Percentiles rank a stretch among this genome's conserved stretches.
These are phyloP conservation scores for Oceanites oceanicus DNA, from an alignment of 2,113 vertebrate species.

Conservation along the genomic window DNA sequence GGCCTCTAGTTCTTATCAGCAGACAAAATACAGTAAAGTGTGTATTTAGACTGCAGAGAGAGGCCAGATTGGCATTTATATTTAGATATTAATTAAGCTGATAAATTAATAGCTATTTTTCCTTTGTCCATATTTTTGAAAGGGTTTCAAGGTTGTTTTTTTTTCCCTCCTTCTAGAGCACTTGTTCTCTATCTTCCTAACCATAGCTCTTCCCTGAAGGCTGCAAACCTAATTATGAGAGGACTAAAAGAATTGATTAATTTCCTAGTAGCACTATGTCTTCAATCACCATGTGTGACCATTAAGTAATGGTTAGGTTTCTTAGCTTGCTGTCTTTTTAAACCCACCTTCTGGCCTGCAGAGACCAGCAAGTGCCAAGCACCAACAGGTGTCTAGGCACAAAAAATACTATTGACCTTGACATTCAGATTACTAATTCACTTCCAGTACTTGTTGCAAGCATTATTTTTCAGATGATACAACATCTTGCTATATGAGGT, in stretches of 20 bases:
- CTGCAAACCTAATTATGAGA: slow-evolving; percentile 31
- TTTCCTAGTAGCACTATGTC: not conserved
- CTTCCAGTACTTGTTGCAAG: not conserved
- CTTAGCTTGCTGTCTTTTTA: not conserved
- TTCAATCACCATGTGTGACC: not conserved
- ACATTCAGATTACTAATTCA: not conserved
- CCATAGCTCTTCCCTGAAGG: slow-evolving; percentile 1
- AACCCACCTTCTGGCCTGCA: not conserved
- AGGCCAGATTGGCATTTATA: not conserved
- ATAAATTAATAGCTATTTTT: not conserved
- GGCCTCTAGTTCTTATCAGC: not conserved
- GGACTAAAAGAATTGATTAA: not conserved
- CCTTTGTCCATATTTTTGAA: not conserved
- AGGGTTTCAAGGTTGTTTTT: not conserved
- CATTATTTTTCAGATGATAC: not conserved
- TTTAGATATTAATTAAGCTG: slow-evolving; percentile 2
- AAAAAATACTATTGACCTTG: not conserved
- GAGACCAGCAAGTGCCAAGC: not conserved
- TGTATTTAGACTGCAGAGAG: not conserved
- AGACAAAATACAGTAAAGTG: not conserved
- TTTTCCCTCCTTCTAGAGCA: not conserved
- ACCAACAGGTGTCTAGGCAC: not conserved
- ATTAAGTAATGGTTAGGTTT: not conserved
- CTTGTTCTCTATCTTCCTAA: not conserved
- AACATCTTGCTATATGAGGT: not conserved